Percentiles rank a stretch among this genome's conserved stretches.
Evolutionary conservation across 2,797 vertebrate genomes (phyloP).

Genomic region (Gephyroberyx darwinii): DNA sequence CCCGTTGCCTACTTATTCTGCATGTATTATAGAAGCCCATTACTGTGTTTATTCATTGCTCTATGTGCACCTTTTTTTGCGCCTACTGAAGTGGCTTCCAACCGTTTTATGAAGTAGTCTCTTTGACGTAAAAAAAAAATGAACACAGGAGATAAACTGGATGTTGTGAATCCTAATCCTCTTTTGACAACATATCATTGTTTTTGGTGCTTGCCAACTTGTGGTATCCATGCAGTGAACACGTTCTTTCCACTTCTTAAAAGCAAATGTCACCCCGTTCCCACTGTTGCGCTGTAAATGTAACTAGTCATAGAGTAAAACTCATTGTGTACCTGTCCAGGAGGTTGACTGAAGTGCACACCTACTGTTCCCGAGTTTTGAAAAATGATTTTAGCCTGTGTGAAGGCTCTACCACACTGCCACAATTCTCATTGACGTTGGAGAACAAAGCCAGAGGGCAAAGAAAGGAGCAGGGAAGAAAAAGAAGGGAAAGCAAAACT

Average conservation of each 20-base stretch:
- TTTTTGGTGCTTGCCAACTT: slow-evolving; percentile 51
- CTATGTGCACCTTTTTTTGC: too few species aligned
- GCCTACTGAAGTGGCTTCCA: too few species aligned
- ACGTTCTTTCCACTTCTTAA: slow-evolving; percentile 17
- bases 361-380: slow-evolving; percentile 58
- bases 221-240: slow-evolving; percentile 40
- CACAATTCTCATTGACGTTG: slow-evolving; percentile 73
- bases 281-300: slow-evolving; percentile 6
- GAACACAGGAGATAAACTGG: slow-evolving; percentile 39
- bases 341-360: slow-evolving; percentile 46
- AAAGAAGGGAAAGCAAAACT: slow-evolving; percentile 73
- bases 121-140: slow-evolving; percentile 25
- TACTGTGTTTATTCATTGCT: too few species aligned
- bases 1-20: too few species aligned
- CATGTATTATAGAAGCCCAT: too few species aligned
- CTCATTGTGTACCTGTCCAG: slow-evolving; percentile 25
- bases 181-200: slow-evolving; percentile 42
- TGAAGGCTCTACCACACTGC: slow-evolving; percentile 57
- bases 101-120: slow-evolving; percentile 13
- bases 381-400: slow-evolving; percentile 54
- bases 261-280: slow-evolving; percentile 29
- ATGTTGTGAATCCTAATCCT: slow-evolving; percentile 45
- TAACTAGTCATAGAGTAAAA: slow-evolving; percentile 34
- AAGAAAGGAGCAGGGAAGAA: slow-evolving; percentile 64
- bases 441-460: slow-evolving; percentile 79